Evolutionary conservation across 2,888 invertebrate genomes (phyloP).

Genomic region (Volucella bombylans): DNA sequence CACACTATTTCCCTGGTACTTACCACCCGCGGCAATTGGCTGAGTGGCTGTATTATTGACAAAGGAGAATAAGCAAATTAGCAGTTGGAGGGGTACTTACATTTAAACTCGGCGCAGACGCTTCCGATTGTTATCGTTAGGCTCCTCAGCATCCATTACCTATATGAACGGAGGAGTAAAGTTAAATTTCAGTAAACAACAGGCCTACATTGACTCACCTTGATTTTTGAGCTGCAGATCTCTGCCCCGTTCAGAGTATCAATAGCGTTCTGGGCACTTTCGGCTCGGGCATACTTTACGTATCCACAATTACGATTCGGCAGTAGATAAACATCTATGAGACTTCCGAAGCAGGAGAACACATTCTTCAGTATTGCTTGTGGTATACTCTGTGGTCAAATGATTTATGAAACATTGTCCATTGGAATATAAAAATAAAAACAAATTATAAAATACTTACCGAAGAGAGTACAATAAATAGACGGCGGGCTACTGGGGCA

Average conservation of each 20-base stretch:
- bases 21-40: conserved; percentile 42
- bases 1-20: conserved; percentile 57
- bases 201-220: conserved; percentile 76
- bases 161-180: conserved; percentile 82
- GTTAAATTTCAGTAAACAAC: background rate
- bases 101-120: conserved; percentile 79
- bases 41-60: conserved; percentile 24
- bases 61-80: conserved; percentile 34
- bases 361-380: conserved; percentile 92
- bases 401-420: background rate
- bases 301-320: conserved; percentile 96
- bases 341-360: conserved; percentile 94
- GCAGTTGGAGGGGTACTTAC: conserved; percentile 75
- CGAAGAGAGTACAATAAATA: conserved; percentile 85
- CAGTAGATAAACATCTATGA: conserved; percentile 94
- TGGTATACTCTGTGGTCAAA: conserved; percentile 85
- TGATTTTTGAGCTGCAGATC: conserved; percentile 91
- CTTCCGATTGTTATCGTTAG: conserved; percentile 81
- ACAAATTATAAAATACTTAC: conserved; percentile 73
- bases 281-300: conserved; percentile 90
- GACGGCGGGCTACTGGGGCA: conserved; percentile 86
- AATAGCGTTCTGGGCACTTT: conserved; percentile 85
- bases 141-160: conserved; percentile 94
- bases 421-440: background rate
- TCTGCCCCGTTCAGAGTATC: conserved; percentile 91